A percentile compares a stretch with the other conserved stretches of the same genome.
Evolutionary conservation across 2,888 invertebrate species (phyloP).

Genomic region (Parascotia fuliginaria): DNA sequence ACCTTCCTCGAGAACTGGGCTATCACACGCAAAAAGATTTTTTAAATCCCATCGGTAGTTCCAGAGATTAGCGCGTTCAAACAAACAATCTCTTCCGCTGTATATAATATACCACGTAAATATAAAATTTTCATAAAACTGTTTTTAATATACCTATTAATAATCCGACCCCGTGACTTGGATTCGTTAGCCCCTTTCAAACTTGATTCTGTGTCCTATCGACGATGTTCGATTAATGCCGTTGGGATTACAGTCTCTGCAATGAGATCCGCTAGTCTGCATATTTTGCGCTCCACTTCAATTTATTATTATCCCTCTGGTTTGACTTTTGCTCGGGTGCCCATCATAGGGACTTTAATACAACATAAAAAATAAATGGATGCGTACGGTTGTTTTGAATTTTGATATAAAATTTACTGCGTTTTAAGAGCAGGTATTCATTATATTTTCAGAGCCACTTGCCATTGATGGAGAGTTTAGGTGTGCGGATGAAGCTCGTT

Average conservation of each 20-base stretch:
- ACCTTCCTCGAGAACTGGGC: too few relatives aligned
- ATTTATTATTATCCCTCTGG: slow-evolving; percentile 41
- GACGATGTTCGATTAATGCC: slow-evolving; percentile 28
- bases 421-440: slow-evolving; percentile 1
- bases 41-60: too few relatives aligned
- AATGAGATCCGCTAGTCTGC: slow-evolving; percentile 39
- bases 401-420: slow-evolving; percentile 9
- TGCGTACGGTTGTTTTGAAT: slow-evolving; percentile 12
- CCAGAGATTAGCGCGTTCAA: too few relatives aligned
- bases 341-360: slow-evolving; percentile 35
- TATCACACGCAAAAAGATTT: too few relatives aligned
- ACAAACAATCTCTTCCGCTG: too few relatives aligned
- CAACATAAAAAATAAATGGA: slow-evolving; percentile 26
- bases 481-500: too few relatives aligned
- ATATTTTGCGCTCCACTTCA: slow-evolving; percentile 40
- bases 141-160: neutral
- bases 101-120: too few relatives aligned
- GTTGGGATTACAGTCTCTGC: slow-evolving; percentile 33
- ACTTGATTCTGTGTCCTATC: slow-evolving; percentile 20
- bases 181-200: slow-evolving; percentile 17
- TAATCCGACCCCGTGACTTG: slow-evolving; percentile 10
- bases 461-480: neutral
- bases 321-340: slow-evolving; percentile 35
- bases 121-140: too few relatives aligned
- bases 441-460: slow-evolving; percentile 3